Evolutionary conservation across 2,888 invertebrate species (phyloP), one percentile per base, ranked within the genome.

Genomic region (Drepanosiphum platanoidis): DNA sequence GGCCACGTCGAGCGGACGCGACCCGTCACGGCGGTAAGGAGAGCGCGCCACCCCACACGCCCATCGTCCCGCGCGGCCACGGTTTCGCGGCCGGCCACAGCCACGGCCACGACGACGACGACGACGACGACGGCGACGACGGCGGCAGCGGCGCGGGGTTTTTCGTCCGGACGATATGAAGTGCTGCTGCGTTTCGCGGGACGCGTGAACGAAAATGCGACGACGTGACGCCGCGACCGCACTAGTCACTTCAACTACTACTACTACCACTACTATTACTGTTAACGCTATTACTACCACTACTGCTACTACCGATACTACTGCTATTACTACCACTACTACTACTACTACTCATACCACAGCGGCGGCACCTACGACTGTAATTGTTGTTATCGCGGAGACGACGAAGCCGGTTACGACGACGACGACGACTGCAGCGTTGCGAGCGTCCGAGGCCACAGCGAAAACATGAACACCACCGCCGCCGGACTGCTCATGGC

Each of bases 121-220:
- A 61, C 77, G 22, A 22, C 13, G 22, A 15, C 39, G 64, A n/a
- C 30, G 18, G 52, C 79, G n/a, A 9, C 77, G 61, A 36, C 77
- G 61, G 46, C 52, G 34, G 36, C 2, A 36, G 36, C 72, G 82
- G 66, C 78, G 78, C 11, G 61, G 52, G 36, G 30, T 80, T 36
- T n/a, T 68, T 8, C n/a, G 61, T 61, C 32, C 27, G 66, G 83
- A 74, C 83, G 83, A 83, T 82, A 82, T 84, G 84, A 84, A 68
- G 84, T 77, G 68, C 52, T 77, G 68, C 52, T 58, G 52, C 84
- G 84, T 68, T 75, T 32, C 68, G 75, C 70, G 66, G 68, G 77
- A 84, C 64, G 30, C 77, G 84, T 84, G 84, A 84, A 77, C 66
- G 66, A 84, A 84, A 77, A 84, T 75, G 75, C 75, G 30, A 68